Evolutionary conservation across 1,140 invertebrate species (phyloP), one percentile per base, ranked within the genome.

Genomic region (Melipona quadrifasciata): DNA sequence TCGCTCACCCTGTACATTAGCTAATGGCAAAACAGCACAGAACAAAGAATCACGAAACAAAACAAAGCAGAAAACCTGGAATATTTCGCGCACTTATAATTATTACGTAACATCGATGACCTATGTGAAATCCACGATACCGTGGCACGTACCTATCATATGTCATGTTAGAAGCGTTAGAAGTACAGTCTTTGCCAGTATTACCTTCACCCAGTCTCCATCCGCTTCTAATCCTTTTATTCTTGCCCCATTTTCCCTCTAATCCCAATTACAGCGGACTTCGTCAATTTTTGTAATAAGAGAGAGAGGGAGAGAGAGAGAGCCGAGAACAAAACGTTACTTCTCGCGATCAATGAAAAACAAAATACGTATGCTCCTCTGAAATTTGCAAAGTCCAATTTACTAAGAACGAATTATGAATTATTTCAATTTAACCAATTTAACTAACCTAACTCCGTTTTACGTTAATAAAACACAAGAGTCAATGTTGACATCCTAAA

Each of bases 141-240:
- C 16, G n/a, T 73, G 70, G 39, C 74, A 81, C 68, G 61, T 82
- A 84, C 67, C 27, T 31, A 71, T 86, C 80, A 76, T 65, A 72
- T 87, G 87, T 85, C 86, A 78, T 61, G 67, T 89, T 89, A 87
- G 87, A 89, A 87, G 86, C 76, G 65, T 87, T 87, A 89, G 31
- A 87, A 89, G 78, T 88, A 80, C 74, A 58, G 68, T 58, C 61
- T 61, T 87, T 73, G 70, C 31, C n/a, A 51, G 72, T 61, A 81
- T 87, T 85, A 81, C 64, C 86, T 76, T 85, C 77, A 53, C 78
- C 86, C 57, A 76, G 19, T 67, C 31, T 58, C n/a, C 19, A 61
- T 19, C 10, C 21, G 34, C 55, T 58, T 19, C 21, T 86, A 79
- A 83, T 82, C 77, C 77, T 67, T 68, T 87, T 75, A 74, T 39